phyloP scores from a whole-genome alignment of 2,888 invertebrate species.

The Operophtera brumata region DNA sequence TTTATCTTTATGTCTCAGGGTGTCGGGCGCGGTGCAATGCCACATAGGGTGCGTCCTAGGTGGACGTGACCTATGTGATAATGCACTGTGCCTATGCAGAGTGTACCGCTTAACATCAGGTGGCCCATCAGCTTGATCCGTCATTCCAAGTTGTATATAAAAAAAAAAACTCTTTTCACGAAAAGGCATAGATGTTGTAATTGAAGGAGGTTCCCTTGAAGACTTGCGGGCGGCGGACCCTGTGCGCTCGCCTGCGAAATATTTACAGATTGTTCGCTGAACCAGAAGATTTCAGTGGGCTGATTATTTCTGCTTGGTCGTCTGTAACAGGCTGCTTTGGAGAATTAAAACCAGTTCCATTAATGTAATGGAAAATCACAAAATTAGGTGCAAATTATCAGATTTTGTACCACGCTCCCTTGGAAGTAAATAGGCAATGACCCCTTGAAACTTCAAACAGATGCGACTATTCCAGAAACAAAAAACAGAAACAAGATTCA shows the following conservation, averaged over 20 bases:
- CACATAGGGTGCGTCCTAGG: too few species aligned
- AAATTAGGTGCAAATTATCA: neutral
- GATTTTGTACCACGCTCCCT: neutral
- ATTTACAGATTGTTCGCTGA: conserved; percentile 43
- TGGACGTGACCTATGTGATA: too few species aligned
- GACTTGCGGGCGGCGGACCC: conserved; percentile 29
- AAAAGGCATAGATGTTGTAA: conserved; percentile 27
- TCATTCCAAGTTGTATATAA: too few species aligned
- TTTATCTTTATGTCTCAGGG: too few species aligned
- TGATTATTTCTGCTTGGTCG: conserved; percentile 33
- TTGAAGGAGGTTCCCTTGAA: conserved; percentile 44
- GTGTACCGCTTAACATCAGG: too few species aligned
- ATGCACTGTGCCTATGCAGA: too few species aligned
- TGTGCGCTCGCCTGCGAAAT: conserved; percentile 42
- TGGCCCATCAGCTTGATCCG: too few species aligned
- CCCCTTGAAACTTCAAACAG: neutral
- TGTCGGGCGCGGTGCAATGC: too few species aligned
- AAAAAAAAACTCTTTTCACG: conserved; percentile 19
- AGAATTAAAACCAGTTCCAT: conserved; percentile 6
- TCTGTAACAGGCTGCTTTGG: conserved; percentile 12
- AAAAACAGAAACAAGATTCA: neutral
- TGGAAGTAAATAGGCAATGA: neutral
- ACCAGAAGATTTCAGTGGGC: conserved; percentile 36
- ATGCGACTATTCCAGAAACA: neutral
- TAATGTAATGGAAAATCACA: neutral